These are phyloP conservation scores for Fundulus diaphanus DNA, from an alignment of 2,797 vertebrate species.

Conservation along the genomic window DNA sequence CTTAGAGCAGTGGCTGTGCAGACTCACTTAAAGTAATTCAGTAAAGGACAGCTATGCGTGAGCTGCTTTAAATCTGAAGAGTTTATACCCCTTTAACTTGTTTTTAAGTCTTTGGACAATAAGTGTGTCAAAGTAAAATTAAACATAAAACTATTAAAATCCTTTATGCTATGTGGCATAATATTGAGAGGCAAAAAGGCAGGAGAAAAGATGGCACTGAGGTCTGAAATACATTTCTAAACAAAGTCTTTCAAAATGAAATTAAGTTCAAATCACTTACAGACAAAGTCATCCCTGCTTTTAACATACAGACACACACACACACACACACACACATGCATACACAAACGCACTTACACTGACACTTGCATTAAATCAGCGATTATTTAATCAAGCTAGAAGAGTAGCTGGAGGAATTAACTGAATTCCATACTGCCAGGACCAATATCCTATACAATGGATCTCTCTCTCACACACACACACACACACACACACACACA, in stretches of 20 bases:
- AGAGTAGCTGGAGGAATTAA: slow-evolving; percentile 73
- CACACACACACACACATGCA: slow-evolving; percentile 39
- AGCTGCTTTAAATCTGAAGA: not conserved
- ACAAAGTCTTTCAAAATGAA: slow-evolving; percentile 77
- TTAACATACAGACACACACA: slow-evolving; percentile 48
- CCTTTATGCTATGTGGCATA: slow-evolving; percentile 8
- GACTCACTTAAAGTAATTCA: slow-evolving; percentile 25
- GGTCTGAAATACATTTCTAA: slow-evolving; percentile 66
- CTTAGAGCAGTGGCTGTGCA: slow-evolving; percentile 20
- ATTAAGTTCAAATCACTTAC: slow-evolving; percentile 83
- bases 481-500: slow-evolving; percentile 7
- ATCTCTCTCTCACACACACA: slow-evolving; percentile 35
- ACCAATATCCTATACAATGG: slow-evolving; percentile 70
- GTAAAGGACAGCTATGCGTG: not conserved
- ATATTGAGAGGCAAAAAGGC: not conserved
- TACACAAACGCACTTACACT: slow-evolving; percentile 35
- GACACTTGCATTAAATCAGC: slow-evolving; percentile 72
- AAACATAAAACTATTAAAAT: slow-evolving; percentile 8
- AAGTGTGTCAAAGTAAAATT: not conserved
- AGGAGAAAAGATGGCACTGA: slow-evolving; percentile 27
- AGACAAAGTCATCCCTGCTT: slow-evolving; percentile 78
- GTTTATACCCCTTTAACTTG: slow-evolving; percentile 2
- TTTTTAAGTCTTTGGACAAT: not conserved
- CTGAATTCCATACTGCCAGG: slow-evolving; percentile 73
- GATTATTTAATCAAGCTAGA: slow-evolving; percentile 78